Evolutionary conservation across 2,113 vertebrate species (phyloP).

Genomic region (Archilochus colubris): DNA sequence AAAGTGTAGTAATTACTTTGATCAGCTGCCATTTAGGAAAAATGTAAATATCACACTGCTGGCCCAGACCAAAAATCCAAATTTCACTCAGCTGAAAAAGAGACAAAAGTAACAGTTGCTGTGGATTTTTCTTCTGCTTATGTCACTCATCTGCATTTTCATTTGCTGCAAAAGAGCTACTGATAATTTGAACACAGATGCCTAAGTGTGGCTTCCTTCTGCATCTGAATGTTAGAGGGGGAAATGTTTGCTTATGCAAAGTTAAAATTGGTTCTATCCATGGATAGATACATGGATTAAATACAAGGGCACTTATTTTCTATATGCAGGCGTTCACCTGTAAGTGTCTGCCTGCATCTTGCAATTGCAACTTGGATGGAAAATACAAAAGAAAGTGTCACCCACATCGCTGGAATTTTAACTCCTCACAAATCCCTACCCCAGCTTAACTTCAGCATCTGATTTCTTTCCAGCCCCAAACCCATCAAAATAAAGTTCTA

Average conservation of each 20-base stretch:
- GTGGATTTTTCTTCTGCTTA: slow-evolving; percentile 22
- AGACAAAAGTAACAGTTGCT: neutral
- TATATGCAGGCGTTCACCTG: neutral
- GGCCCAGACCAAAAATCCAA: neutral
- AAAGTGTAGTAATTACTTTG: neutral
- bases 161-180: neutral
- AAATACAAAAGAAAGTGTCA: neutral
- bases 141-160: neutral
- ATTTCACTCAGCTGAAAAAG: neutral
- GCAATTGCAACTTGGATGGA: neutral
- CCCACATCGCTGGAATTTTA: neutral
- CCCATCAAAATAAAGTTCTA: neutral
- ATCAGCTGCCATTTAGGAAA: neutral
- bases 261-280: neutral
- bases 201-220: neutral
- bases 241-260: neutral
- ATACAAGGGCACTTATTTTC: neutral
- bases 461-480: neutral
- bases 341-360: slow-evolving; percentile 1
- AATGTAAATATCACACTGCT: neutral
- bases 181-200: slow-evolving; percentile 11
- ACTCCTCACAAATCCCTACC: neutral
- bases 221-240: neutral
- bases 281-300: neutral
- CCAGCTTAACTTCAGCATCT: neutral